Conservation (phyloP, 1,140 invertebrate genomes). For the Palaemon carinicauda region DNA sequence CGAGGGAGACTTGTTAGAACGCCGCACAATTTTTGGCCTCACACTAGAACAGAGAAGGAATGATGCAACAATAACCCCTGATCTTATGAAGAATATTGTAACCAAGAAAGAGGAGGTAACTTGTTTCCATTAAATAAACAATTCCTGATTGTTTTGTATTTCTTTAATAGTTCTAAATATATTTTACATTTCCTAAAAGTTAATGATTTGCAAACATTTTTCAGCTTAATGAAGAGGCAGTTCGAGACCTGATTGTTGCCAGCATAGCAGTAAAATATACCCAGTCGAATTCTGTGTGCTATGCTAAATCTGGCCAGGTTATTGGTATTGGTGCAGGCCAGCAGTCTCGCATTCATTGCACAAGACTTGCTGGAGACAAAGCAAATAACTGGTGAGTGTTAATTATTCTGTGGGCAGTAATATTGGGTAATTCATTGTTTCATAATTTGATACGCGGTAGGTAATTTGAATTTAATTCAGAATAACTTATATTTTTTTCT, state of each 20-base stretch:
- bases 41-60: conserved; percentile 91
- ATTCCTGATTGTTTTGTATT: background rate
- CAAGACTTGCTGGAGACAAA: conserved; percentile 94
- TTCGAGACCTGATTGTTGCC: conserved; percentile 93
- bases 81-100: conserved; percentile 86
- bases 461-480: too few relatives aligned
- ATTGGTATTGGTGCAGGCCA: conserved; percentile 98
- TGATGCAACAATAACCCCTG: conserved; percentile 82
- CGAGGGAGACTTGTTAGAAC: conserved; percentile 81
- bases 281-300: conserved; percentile 97
- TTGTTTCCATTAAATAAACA: background rate
- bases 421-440: too few relatives aligned
- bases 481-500: too few relatives aligned
- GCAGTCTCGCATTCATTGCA: conserved; percentile 97
- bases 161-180: background rate
- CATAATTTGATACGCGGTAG: too few relatives aligned
- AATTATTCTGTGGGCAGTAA: too few relatives aligned
- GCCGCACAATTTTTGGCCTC: conserved; percentile 89
- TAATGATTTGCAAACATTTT: conserved; percentile 38
- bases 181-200: too few relatives aligned
- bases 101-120: conserved; percentile 67
- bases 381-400: conserved; percentile 87
- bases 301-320: conserved; percentile 89
- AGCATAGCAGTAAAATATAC: conserved; percentile 98
- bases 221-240: conserved; percentile 76